Conservation (phyloP, 2,797 vertebrate species). For the Sebastes paucispinis region DNA sequence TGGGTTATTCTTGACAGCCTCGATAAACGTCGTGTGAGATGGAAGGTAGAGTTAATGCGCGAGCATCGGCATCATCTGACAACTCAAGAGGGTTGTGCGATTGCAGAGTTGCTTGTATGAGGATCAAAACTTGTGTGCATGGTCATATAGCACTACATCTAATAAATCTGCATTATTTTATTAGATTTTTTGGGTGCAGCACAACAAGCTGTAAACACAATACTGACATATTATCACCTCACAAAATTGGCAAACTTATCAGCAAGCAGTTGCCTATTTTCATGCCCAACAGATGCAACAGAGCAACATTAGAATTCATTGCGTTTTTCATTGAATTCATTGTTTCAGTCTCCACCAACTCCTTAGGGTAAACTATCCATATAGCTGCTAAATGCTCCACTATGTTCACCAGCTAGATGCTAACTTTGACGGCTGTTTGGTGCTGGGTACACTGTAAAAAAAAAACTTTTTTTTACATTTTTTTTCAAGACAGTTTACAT, state of each 20-base stretch:
- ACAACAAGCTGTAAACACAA: not conserved
- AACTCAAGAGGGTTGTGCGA: not conserved
- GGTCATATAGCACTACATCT: not conserved
- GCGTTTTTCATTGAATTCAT: no score
- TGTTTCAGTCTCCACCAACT: no score
- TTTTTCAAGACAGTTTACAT: no score
- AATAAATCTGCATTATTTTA: not conserved
- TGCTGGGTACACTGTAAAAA: no score
- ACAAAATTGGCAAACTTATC: not conserved
- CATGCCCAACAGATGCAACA: no score
- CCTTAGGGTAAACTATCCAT: no score
- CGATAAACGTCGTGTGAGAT: not conserved
- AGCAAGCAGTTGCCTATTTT: no score
- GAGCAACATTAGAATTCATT: no score
- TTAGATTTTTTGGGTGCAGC: accelerated
- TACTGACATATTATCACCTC: not conserved
- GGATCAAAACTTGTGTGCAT: not conserved
- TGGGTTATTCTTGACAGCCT: not conserved
- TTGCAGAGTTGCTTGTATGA: not conserved
- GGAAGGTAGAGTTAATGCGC: not conserved
- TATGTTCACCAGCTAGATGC: no score
- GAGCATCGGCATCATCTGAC: not conserved
- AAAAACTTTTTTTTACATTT: no score
- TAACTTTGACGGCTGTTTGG: no score
- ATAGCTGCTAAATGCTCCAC: no score